A percentile compares a stretch with the other conserved stretches of the same genome.
These are phyloP conservation scores for Entomyzon cyanotis DNA, from an alignment of 2,113 vertebrate species.

Conservation along the genomic window DNA sequence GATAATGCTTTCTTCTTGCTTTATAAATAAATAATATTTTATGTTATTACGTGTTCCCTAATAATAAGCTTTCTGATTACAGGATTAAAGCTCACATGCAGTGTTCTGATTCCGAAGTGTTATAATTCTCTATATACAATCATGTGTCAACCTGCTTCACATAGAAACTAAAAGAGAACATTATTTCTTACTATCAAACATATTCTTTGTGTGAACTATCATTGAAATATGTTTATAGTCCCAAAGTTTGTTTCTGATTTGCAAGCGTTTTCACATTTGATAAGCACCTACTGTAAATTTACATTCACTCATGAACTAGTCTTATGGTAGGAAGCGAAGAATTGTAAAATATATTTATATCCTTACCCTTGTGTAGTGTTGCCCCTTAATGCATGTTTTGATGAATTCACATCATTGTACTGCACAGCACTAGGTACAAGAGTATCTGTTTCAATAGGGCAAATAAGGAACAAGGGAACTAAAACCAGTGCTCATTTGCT, in stretches of 20 bases:
- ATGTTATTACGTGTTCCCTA: not conserved
- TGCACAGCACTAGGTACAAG: not conserved
- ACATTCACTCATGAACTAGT: constrained; percentile 61
- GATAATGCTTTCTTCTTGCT: not conserved
- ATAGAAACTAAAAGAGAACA: constrained; percentile 26
- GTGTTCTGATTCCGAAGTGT: not conserved
- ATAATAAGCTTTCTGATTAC: not conserved
- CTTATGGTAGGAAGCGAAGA: constrained; percentile 55
- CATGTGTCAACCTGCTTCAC: not conserved
- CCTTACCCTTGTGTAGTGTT: constrained; percentile 32
- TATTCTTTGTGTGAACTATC: constrained; percentile 45
- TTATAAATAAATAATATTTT: constrained; percentile 7
- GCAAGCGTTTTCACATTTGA: constrained; percentile 75
- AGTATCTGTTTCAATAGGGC: constrained; percentile 8
- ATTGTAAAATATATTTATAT: constrained; percentile 71
- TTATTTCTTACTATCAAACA: constrained; percentile 32
- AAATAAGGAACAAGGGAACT: not conserved
- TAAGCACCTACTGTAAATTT: constrained; percentile 77
- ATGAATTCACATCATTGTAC: constrained; percentile 60
- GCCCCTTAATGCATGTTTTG: constrained; percentile 60
- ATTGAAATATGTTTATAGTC: constrained; percentile 64
- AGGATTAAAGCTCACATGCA: not conserved
- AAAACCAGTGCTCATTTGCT: not conserved
- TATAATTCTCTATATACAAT: not conserved
- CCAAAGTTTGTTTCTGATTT: constrained; percentile 73